phyloP scores from a whole-genome alignment of 2,888 invertebrate genomes.

The Drosophila affinis region DNA sequence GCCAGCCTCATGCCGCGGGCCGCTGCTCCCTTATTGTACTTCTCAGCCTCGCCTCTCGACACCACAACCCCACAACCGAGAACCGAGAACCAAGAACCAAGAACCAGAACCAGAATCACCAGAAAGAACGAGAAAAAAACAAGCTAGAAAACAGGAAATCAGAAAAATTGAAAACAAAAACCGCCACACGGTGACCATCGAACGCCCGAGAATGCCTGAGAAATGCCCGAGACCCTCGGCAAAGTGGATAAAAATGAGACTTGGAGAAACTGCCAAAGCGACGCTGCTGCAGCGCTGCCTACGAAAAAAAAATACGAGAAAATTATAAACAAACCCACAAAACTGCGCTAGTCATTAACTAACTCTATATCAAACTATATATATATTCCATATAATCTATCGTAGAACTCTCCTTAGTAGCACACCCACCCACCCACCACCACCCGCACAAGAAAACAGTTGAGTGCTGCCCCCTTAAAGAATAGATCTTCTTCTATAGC shows the following conservation, averaged over 20 bases:
- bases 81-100: constrained; percentile 34
- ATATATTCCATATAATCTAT: constrained; percentile 29
- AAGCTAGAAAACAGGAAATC: constrained; percentile 19
- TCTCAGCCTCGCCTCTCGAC: constrained; percentile 29
- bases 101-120: constrained; percentile 23
- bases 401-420: constrained; percentile 32
- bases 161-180: constrained; percentile 6
- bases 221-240: neutral
- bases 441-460: constrained; percentile 20
- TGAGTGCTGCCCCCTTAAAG: constrained; percentile 29
- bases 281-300: constrained; percentile 71
- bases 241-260: constrained; percentile 34
- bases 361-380: constrained; percentile 35
- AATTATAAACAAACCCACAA: constrained; percentile 49
- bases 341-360: constrained; percentile 64
- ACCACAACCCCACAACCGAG: constrained; percentile 25
- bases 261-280: constrained; percentile 81
- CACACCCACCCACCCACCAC: constrained; percentile 3
- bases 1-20: neutral
- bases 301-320: constrained; percentile 41
- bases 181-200: constrained; percentile 26
- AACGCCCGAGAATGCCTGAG: constrained; percentile 28
- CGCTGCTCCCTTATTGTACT: constrained; percentile 20
- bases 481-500: constrained; percentile 37
- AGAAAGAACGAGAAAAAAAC: constrained; percentile 12